Conservation (phyloP, 1,140 invertebrate species). For the Zeugodacus cucurbitae region DNA sequence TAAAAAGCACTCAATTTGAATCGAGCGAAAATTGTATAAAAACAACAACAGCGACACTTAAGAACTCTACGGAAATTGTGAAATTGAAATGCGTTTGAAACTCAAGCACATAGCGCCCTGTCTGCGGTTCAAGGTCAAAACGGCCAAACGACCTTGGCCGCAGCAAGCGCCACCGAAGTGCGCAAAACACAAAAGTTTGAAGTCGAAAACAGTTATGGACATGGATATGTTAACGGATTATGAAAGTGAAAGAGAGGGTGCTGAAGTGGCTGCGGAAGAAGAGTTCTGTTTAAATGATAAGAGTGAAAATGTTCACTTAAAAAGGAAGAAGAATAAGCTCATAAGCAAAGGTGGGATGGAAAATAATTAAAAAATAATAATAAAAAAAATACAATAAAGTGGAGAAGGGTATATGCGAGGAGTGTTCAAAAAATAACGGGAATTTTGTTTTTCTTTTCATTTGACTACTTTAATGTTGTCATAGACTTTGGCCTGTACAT, state of each 20-base stretch:
- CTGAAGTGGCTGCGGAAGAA: too few relatives aligned
- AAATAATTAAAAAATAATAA: background rate
- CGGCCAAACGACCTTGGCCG: background rate
- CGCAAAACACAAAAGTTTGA: background rate
- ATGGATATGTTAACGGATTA: background rate
- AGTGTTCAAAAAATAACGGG: too few relatives aligned
- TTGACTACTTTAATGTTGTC: too few relatives aligned
- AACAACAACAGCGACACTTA: background rate
- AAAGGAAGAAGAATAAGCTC: background rate
- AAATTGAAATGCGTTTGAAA: background rate
- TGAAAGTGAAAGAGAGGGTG: background rate
- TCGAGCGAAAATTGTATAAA: background rate
- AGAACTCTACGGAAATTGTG: background rate
- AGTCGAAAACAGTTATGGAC: background rate
- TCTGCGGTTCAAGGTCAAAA: background rate
- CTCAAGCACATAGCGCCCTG: background rate
- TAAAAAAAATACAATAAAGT: too few relatives aligned
- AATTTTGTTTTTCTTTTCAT: too few relatives aligned
- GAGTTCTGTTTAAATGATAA: background rate
- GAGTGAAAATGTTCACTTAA: background rate
- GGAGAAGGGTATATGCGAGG: too few relatives aligned
- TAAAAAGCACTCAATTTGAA: background rate
- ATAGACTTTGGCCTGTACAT: too few relatives aligned
- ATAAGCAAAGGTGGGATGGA: background rate
- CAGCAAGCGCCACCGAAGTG: background rate